phyloP scores from a whole-genome alignment of 2,888 invertebrate genomes.

The Epistrophe grossulariae region DNA sequence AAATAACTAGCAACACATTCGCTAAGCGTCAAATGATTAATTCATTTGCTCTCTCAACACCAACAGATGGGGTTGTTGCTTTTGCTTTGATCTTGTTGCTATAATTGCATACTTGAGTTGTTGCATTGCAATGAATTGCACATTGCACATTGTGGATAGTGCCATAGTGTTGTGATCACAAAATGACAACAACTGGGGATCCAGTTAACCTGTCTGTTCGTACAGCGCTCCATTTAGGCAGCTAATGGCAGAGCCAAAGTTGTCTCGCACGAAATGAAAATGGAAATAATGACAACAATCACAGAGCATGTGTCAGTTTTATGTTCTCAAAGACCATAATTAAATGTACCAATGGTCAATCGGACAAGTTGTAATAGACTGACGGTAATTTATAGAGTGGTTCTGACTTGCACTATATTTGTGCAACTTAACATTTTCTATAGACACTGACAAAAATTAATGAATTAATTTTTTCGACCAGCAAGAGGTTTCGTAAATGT shows the following conservation, averaged over 20 bases:
- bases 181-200: slow-evolving; percentile 47
- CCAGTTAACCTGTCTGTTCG: slow-evolving; percentile 29
- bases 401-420: neutral
- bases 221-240: slow-evolving; percentile 55
- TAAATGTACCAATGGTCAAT: slow-evolving; percentile 70
- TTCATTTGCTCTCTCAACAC: slow-evolving; percentile 69
- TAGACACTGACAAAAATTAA: slow-evolving; percentile 48
- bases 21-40: slow-evolving; percentile 72
- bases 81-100: slow-evolving; percentile 37
- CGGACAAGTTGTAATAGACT: slow-evolving; percentile 73
- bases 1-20: slow-evolving; percentile 69
- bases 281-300: slow-evolving; percentile 75
- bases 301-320: slow-evolving; percentile 72
- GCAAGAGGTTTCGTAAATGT: too few species aligned
- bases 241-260: slow-evolving; percentile 51
- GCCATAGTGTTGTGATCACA: slow-evolving; percentile 37
- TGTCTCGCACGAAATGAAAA: slow-evolving; percentile 60
- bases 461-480: too few species aligned
- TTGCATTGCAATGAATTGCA: neutral
- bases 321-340: slow-evolving; percentile 71
- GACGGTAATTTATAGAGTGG: slow-evolving; percentile 68
- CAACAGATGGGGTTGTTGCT: slow-evolving; percentile 44
- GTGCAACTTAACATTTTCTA: slow-evolving; percentile 35
- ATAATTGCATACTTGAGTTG: slow-evolving; percentile 43
- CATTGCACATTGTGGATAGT: slow-evolving; percentile 2